A percentile compares a stretch with the other conserved stretches of the same genome.
Conservation (phyloP, 2,888 invertebrate species). For the Nomada lathburiana region DNA sequence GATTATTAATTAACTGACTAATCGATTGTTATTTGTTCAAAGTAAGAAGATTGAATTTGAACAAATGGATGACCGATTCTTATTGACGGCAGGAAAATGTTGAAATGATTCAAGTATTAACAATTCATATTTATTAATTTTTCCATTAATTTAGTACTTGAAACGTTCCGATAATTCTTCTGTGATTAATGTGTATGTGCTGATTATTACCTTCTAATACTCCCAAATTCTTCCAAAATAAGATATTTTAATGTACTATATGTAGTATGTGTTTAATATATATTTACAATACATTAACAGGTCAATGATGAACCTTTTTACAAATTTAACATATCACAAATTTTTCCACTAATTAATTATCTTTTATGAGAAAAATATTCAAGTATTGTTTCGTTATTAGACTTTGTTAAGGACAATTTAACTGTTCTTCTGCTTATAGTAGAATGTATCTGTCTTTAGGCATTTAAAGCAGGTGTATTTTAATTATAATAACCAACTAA, state of each 20-base stretch:
- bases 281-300: too few relatives aligned
- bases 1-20: slow-evolving; percentile 2
- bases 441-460: slow-evolving; percentile 6
- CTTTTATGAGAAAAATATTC: background rate
- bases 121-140: slow-evolving; percentile 3
- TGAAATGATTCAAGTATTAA: background rate
- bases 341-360: background rate
- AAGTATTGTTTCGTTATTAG: background rate
- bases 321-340: background rate
- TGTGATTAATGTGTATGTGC: background rate
- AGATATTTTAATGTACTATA: too few relatives aligned
- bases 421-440: slow-evolving; percentile 1
- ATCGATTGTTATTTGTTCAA: slow-evolving; percentile 18
- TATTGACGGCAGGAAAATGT: slow-evolving; percentile 20
- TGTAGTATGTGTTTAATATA: too few relatives aligned
- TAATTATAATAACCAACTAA: background rate
- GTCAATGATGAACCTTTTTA: too few relatives aligned
- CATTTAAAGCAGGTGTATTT: background rate
- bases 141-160: background rate
- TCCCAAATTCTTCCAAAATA: background rate
- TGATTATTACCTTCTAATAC: background rate
- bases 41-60: background rate
- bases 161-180: background rate
- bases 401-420: slow-evolving; percentile 9
- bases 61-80: slow-evolving; percentile 8